A percentile compares a stretch with the other conserved stretches of the same genome.
Conservation (phyloP, 2,888 invertebrate genomes). For the Mesochorus sp. region DNA sequence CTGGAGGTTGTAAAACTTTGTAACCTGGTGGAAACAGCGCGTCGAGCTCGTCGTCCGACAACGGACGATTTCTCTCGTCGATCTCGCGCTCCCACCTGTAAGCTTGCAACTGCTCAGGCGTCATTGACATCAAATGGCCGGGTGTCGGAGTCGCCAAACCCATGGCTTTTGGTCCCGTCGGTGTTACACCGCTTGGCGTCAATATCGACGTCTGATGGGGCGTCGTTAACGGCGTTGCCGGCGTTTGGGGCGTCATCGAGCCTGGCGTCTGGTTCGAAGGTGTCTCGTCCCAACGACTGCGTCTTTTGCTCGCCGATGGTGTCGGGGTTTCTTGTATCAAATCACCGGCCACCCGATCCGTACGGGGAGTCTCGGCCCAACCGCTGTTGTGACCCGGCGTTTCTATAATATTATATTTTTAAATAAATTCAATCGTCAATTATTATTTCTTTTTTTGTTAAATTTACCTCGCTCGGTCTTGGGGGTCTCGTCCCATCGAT, state of each 20-base stretch:
- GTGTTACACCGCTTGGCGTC: conserved; percentile 86
- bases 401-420: conserved; percentile 82
- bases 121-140: conserved; percentile 98
- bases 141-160: conserved; percentile 99
- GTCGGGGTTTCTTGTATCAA: conserved; percentile 96
- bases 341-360: conserved; percentile 92
- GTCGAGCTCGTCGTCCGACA: conserved; percentile 98
- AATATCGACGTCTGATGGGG: conserved; percentile 88
- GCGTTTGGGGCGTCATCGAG: conserved; percentile 89
- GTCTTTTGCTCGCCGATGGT: conserved; percentile 96
- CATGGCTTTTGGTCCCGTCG: conserved; percentile 97
- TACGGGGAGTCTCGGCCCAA: conserved; percentile 99
- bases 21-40: conserved; percentile 99
- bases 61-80: conserved; percentile 97
- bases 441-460: neutral
- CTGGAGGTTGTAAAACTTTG: conserved; percentile 97
- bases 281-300: conserved; percentile 99
- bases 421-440: neutral
- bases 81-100: conserved; percentile 99
- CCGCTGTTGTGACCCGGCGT: conserved; percentile 98
- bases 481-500: conserved; percentile 99
- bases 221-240: conserved; percentile 89
- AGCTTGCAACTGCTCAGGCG: conserved; percentile 99
- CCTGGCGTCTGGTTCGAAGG: conserved; percentile 89
- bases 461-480: conserved; percentile 93